phyloP scores from a whole-genome alignment of 1,140 invertebrate genomes.

The Drosophila serrata region DNA sequence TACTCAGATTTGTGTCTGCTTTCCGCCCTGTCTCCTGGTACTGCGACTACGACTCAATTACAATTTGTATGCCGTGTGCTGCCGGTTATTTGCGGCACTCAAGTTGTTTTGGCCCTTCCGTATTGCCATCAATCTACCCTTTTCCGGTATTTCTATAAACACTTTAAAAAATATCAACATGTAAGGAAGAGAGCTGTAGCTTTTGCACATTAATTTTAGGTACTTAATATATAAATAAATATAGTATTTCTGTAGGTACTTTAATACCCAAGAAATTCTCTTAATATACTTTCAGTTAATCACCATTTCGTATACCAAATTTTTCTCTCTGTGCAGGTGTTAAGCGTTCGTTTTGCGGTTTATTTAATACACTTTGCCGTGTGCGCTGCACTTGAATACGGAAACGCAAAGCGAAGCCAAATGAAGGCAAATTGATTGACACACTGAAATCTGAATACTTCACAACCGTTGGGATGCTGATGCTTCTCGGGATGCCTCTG shows the following conservation, averaged over 20 bases:
- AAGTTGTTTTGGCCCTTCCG: conserved; percentile 56
- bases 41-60: conserved; percentile 66
- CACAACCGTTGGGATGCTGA: background rate
- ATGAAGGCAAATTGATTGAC: conserved; percentile 62
- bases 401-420: conserved; percentile 34
- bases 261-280: background rate
- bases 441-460: conserved; percentile 48
- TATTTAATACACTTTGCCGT: conserved; percentile 77
- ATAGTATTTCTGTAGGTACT: background rate
- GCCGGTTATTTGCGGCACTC: conserved; percentile 44
- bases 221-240: background rate
- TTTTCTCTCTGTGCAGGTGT: conserved; percentile 30
- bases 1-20: conserved; percentile 2
- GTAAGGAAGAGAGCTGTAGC: background rate
- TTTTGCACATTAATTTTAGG: background rate
- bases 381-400: conserved; percentile 54
- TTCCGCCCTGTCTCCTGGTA: background rate
- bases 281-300: background rate
- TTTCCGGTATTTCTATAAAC: background rate
- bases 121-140: conserved; percentile 1
- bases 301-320: background rate
- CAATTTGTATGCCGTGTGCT: conserved; percentile 58
- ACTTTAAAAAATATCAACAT: background rate
- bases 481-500: background rate
- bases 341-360: conserved; percentile 78